phyloP scores from a whole-genome alignment of 2,113 vertebrate species.

The Arothron firmamentum region DNA sequence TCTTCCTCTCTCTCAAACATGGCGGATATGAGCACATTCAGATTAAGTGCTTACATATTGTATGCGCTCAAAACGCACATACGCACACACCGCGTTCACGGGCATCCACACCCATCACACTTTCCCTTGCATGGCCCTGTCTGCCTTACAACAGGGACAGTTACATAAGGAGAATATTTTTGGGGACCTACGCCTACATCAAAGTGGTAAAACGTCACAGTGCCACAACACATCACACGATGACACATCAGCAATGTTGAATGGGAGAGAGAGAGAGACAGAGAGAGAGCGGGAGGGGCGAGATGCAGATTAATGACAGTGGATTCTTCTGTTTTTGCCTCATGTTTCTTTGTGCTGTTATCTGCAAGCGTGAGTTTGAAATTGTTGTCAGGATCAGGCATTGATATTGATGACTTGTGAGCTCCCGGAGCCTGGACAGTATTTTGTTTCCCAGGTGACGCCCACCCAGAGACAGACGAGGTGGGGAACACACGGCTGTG shows the following conservation, averaged over 20 bases:
- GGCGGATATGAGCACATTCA: conserved; percentile 21
- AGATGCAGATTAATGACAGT: conserved; percentile 28
- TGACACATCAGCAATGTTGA: conserved; percentile 27
- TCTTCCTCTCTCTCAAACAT: conserved; percentile 29
- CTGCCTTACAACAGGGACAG: conserved; percentile 55
- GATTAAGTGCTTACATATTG: conserved; percentile 24
- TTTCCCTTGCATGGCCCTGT: conserved; percentile 48
- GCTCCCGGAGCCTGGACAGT: conserved; percentile 22
- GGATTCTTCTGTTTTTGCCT: conserved; percentile 15
- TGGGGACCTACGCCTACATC: conserved; percentile 52
- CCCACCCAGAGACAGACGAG: conserved; percentile 47
- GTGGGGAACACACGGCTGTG: conserved; percentile 53
- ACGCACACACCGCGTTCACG: conserved; percentile 9
- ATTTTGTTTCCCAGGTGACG: conserved; percentile 53
- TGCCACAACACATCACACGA: conserved; percentile 53
- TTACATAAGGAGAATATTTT: conserved; percentile 73
- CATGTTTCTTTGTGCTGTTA: conserved; percentile 16
- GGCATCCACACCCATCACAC: conserved; percentile 26
- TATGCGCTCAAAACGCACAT: conserved; percentile 6
- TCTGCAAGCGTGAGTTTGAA: conserved; percentile 9
- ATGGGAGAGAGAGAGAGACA: not conserved
- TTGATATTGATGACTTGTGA: conserved; percentile 54
- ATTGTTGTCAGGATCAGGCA: conserved; percentile 16
- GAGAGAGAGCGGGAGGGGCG: not conserved
- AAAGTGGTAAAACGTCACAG: conserved; percentile 56